Evolutionary conservation across 2,888 invertebrate species (phyloP), one percentile per base, ranked within the genome.

Genomic region (Latheticus oryzae): DNA sequence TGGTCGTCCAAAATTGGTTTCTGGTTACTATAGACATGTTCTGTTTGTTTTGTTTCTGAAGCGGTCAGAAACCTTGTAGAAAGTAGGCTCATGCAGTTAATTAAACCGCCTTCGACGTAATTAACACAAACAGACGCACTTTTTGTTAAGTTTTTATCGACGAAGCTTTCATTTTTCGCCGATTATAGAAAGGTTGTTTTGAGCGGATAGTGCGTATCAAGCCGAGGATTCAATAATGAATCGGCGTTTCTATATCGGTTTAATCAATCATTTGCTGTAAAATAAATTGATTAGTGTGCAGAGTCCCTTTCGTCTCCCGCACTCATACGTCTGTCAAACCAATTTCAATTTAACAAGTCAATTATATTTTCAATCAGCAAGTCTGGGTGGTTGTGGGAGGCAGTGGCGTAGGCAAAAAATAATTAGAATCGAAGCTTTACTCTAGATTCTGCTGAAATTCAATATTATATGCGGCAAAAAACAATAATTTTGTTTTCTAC

Each of bases 301-400:
- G 64, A 69, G 66, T 71, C 73, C 71, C 75, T 69, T 67, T 68
- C 65, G 65, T 37, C 51, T 37, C 53, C 38, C 52, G 23, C 35
- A 54, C 47, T 24, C 42, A 13, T 26, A 40, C 33, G 73, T 73
- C 76, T 72, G 76, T 76, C 76, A 76, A 71, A 69, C 72, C 76
- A 76, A 78, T 77, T 78, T 78, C 75, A 77, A 76, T 77, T 77
- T 77, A 78, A 78, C 76, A 76, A 76, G 73, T 77, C 76, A 77
- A 78, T 78, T 78, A 78, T 76, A 73, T 73, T 71, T 68, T 68
- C 73, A 73, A 72, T 71, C 70, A 68, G 61, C 53, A 43, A 37
- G 40, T 35, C 38, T 54, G 45, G 43, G 54, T 37, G 35, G 54
- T 30, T 52, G 37, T 42, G 33, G 33, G 42, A 42, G 33, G 28